A percentile compares a stretch with the other conserved stretches of the same genome.
Conservation (phyloP, 2,797 vertebrate genomes). For the Mus caroli region DNA sequence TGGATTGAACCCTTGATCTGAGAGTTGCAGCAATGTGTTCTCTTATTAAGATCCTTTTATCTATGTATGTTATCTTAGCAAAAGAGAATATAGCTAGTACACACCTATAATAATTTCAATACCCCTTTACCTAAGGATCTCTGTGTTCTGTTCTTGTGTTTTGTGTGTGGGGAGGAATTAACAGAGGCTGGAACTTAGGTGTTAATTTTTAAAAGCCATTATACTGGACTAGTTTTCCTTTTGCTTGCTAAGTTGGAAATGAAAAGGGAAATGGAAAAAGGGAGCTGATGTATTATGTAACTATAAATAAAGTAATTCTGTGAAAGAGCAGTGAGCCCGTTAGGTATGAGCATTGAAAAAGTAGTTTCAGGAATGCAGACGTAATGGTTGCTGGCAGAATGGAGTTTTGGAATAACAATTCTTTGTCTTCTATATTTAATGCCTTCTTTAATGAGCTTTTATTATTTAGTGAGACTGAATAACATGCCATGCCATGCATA, state of each 20-base stretch:
- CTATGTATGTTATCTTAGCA: neutral
- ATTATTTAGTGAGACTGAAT: conserved; percentile 64
- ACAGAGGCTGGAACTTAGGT: neutral
- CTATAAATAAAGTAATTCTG: conserved; percentile 30
- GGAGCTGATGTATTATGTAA: conserved; percentile 14
- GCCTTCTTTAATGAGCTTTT: conserved; percentile 66
- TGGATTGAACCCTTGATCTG: neutral
- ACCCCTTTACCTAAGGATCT: neutral
- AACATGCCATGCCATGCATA: conserved; percentile 28
- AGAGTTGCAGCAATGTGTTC: neutral
- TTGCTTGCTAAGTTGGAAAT: conserved; percentile 27
- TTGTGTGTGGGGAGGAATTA: neutral
- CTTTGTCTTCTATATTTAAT: conserved; percentile 71
- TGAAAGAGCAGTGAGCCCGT: neutral
- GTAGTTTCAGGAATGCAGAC: conserved; percentile 23
- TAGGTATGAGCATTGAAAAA: conserved; percentile 34
- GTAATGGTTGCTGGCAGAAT: neutral
- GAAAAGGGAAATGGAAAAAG: conserved; percentile 44
- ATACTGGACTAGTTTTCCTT: conserved; percentile 28
- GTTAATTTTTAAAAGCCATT: conserved; percentile 36
- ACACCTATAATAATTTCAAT: neutral
- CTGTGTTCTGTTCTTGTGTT: neutral
- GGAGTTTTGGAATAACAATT: conserved; percentile 35
- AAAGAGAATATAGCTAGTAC: neutral
- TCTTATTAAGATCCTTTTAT: neutral